Evolutionary conservation across 2,797 vertebrate genomes (phyloP).

Genomic region (Buphagus erythrorhynchus): DNA sequence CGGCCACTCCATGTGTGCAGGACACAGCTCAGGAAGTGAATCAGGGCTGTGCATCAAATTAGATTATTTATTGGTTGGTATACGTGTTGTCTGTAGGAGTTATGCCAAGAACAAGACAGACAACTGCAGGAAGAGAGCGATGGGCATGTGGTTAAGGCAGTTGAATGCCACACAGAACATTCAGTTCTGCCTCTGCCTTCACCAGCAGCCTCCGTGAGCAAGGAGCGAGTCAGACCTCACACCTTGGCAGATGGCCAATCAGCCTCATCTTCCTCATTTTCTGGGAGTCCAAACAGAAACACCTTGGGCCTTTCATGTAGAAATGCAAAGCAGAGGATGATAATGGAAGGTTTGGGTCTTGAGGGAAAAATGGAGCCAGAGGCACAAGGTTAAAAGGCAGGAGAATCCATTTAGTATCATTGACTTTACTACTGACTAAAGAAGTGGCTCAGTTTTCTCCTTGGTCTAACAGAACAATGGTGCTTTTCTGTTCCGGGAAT

Average conservation of each 20-base stretch:
- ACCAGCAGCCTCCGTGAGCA: not conserved
- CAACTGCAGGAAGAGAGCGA: conserved; percentile 52
- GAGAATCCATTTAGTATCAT: not conserved
- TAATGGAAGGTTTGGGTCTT: not conserved
- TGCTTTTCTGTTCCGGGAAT: not conserved
- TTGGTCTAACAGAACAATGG: not conserved
- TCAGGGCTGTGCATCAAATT: conserved; percentile 23
- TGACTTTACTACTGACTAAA: not conserved
- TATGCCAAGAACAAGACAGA: not conserved
- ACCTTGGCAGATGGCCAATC: conserved; percentile 25
- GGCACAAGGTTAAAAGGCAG: not conserved
- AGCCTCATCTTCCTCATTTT: conserved; percentile 13
- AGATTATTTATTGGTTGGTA: conserved; percentile 41
- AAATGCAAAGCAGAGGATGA: not conserved
- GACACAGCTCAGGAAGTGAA: conserved; percentile 54
- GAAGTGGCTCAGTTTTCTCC: not conserved
- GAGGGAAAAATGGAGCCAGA: not conserved
- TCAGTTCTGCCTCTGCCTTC: conserved; percentile 15
- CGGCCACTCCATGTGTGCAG: accelerated
- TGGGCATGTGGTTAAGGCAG: conserved; percentile 60
- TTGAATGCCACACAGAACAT: conserved; percentile 40
- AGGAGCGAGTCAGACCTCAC: not conserved
- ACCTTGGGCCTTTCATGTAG: not conserved
- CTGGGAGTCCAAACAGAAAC: not conserved
- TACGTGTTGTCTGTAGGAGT: not conserved